Conservation (phyloP, 1,140 invertebrate genomes). For the Drosophila obscura region DNA sequence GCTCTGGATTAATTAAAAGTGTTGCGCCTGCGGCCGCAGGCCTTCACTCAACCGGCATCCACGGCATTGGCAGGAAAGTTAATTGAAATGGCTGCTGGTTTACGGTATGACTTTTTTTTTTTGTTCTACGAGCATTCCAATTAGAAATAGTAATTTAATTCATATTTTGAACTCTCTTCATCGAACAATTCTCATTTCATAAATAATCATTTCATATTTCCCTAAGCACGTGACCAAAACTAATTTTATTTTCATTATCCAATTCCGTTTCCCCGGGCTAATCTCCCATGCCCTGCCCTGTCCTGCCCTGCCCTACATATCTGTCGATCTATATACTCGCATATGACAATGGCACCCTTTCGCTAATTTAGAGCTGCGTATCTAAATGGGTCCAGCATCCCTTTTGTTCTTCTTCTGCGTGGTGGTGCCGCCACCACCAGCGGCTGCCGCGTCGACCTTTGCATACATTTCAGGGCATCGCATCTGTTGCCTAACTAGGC, state of each 20-base stretch:
- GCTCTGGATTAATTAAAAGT: constrained; percentile 70
- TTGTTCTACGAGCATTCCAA: not conserved
- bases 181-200: constrained; percentile 28
- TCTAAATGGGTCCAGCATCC: constrained; percentile 57
- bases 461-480: constrained; percentile 66
- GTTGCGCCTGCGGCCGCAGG: constrained; percentile 40
- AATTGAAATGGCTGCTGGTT: constrained; percentile 56
- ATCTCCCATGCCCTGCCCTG: constrained; percentile 38
- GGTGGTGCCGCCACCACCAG: too few relatives aligned
- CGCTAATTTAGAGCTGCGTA: constrained; percentile 57
- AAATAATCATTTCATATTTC: constrained; percentile 67
- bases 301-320: constrained; percentile 24
- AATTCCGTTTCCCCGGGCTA: constrained; percentile 40
- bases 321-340: constrained; percentile 17
- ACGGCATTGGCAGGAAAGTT: constrained; percentile 61
- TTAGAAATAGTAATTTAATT: constrained; percentile 4
- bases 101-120: constrained; percentile 1
- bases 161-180: constrained; percentile 1
- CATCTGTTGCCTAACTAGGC: constrained; percentile 73
- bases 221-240: constrained; percentile 70
- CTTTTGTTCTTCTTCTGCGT: constrained; percentile 27
- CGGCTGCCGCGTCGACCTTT: constrained; percentile 44
- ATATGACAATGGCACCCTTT: constrained; percentile 63
- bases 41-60: constrained; percentile 51
- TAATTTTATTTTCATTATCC: constrained; percentile 72